Evolutionary conservation across 2,888 invertebrate genomes (phyloP), one percentile per base, ranked within the genome.

Genomic region (Endotricha flammealis): DNA sequence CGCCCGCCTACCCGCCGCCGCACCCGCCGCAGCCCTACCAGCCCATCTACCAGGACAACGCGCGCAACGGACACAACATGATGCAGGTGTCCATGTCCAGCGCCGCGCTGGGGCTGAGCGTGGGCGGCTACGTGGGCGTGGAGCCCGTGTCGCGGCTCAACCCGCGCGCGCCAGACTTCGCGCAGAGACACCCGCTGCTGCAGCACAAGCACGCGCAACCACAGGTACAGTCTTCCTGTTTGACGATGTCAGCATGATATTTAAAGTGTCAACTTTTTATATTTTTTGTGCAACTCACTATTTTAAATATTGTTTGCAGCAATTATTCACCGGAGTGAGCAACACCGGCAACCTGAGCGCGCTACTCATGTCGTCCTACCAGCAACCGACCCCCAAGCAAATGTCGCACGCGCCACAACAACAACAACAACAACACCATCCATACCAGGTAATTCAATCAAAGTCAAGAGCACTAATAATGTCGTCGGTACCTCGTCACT

Each of bases 151-250:
- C 85, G 38, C 73, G 87, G 1, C 81, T 87, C 51, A 87, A 86
- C 71, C 87, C 86, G 44, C 77, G 87, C 54, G 82, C 87, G 54
- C 83, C 86, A 0, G 86, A 86, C 76, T 83, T 83, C 70, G 76
- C 78, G 38, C 80, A 79, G 56, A 56, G 81, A 5, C 80, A 79
- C 54, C 75, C 81, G 38, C 67, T 76, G 44, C 63, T 73, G 62
- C 71, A 64, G 41, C 69, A 64, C 60, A 75, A 76, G 42, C 74
- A 75, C 52, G 58, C 74, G 6, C 82, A 80, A 79, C 57, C 74
- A 7, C 82, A 80, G 80, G 79, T 80, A 22, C n/a, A n/a, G n/a
- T n/a, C n/a, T n/a, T n/a, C n/a, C n/a, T n/a, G n/a, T n/a, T n/a
- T n/a, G n/a, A n/a, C n/a, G n/a, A n/a, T n/a, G n/a, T n/a, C n/a